Base-by-base conservation (phyloP, 2,113 vertebrate genomes). In the Triplophysa siluroides region DNA sequence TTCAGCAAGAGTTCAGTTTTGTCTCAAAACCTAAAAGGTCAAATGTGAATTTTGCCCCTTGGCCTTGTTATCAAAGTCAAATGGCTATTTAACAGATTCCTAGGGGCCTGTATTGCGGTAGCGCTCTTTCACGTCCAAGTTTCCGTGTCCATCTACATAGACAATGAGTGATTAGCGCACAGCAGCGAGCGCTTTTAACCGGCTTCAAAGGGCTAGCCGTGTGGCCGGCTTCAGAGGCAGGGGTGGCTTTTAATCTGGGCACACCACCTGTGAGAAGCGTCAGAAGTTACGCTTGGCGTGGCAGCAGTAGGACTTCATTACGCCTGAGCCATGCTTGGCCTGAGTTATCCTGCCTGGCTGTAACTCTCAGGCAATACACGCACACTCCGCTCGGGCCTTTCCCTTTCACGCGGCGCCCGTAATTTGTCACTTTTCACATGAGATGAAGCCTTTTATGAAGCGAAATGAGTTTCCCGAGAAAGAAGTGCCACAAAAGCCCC, bases 381-480 rank as follows among this genome's bases (percentile, higher is more conserved):
- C 76, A 82, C 90, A 90, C 90, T 89, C 86, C 86, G 82, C 87
- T 87, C 85, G n/a, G 61, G 54, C 76, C 81, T 88, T 88, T 90
- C 88, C 88, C 84, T 90, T 90, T 91, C 89, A 89, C 87, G 88
- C 85, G 84, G 86, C 81, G 86, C 87, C 87, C 60, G 87, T 89
- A 92, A 93, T 92, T 93, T 93, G 90, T 93, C 92, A 92, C 92
- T 92, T 93, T 92, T 93, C 88, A 92, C 90, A 92, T 83, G 81
- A 91, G 91, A 92, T 92, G 91, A 93, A 93, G 90, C 88, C 89
- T 92, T 93, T 92, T 93, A 93, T 93, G 91, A 91, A 93, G 90
- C 72, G 84, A 93, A 93, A 93, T 93, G 90, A 93, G 92, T 92
- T 93, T 92, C 89, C 87, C 86, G 85, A 91, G 90, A 92, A 92